Base-by-base conservation (phyloP, 2,113 vertebrate genomes). In the Lophochroa leadbeateri region DNA sequence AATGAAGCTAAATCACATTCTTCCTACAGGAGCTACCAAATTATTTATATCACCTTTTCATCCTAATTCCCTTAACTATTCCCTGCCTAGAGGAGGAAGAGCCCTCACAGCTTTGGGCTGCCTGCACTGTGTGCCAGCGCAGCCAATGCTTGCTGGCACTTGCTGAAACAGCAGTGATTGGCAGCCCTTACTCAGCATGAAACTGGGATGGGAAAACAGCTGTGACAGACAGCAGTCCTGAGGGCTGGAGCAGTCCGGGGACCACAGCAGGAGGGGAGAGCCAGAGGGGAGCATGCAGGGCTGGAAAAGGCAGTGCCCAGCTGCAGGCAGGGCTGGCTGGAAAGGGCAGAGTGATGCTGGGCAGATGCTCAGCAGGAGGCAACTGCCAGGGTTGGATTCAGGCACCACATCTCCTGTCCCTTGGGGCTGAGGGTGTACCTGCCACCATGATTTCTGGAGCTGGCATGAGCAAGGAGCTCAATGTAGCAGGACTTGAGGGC, bases 41-140 rank as follows among this genome's bases (percentile, higher is more conserved):
- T 95, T 90, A 95, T 92, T 97, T 85, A 44, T 85, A 90, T 49
- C 89, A 92, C 61, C 70, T 91, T 94, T 92, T 82, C 37, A 85
- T 75, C 58, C 63, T 80, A 85, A 87, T 69, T 96, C 58, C 58
- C 53, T 91, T 94, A 96, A 92, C 95, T 1, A 0, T 69, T 94
- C 53, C 69, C 72, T 80, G 52, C 52, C 67, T 39, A 44, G 57
- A 72, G 64, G 43, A 79, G 49, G 41, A 96, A n/a, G 16, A 76
- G 47, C 31, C n/a, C 44, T 52, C 17, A 18, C 11, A 0, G 13
- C 78, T 43, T 33, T 1, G 1, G 61, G 74, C 37, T 91, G 71
- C 44, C 53, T 2, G 0, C 9, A 4, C 78, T 8, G 25, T 46
- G 13, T 64, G 72, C 53, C 21, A 18, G 58, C 4, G 0, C 55